phyloP scores from a whole-genome alignment of 2,797 vertebrate species.

The Cryptoprocta ferox region DNA sequence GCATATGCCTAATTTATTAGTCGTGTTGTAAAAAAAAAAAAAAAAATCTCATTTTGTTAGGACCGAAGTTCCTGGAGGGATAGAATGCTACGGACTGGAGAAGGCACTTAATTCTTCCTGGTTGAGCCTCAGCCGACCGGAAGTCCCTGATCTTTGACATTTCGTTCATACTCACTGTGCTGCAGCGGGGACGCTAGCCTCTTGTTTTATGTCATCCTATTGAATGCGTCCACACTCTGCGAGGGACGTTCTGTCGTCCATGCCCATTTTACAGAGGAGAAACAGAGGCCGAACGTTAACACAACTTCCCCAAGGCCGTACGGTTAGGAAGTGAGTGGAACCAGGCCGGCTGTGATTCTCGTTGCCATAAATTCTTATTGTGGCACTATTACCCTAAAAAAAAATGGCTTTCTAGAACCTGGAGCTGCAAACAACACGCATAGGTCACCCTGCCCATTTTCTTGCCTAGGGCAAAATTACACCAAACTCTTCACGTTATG shows the following conservation, averaged over 20 bases:
- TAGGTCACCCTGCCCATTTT: background rate
- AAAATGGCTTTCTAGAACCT: background rate
- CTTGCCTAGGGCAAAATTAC: background rate
- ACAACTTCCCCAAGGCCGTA: background rate
- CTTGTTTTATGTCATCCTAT: background rate
- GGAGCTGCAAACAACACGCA: background rate
- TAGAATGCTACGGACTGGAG: background rate
- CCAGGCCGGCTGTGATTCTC: background rate
- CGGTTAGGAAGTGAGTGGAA: background rate
- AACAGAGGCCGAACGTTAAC: background rate
- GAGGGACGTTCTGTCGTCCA: background rate
- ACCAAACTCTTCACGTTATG: background rate
- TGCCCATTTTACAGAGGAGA: background rate
- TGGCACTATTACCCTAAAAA: background rate
- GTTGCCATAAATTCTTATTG: background rate
- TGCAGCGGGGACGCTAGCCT: background rate
- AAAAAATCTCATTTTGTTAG: constrained; percentile 38
- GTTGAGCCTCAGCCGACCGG: background rate
- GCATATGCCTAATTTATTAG: constrained; percentile 72
- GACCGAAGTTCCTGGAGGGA: constrained; percentile 33
- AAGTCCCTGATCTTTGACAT: background rate
- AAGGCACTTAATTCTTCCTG: background rate
- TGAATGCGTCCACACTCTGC: background rate
- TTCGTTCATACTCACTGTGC: background rate
- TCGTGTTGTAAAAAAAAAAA: background rate